phyloP scores from a whole-genome alignment of 1,140 invertebrate species.

The Magallana angulata region DNA sequence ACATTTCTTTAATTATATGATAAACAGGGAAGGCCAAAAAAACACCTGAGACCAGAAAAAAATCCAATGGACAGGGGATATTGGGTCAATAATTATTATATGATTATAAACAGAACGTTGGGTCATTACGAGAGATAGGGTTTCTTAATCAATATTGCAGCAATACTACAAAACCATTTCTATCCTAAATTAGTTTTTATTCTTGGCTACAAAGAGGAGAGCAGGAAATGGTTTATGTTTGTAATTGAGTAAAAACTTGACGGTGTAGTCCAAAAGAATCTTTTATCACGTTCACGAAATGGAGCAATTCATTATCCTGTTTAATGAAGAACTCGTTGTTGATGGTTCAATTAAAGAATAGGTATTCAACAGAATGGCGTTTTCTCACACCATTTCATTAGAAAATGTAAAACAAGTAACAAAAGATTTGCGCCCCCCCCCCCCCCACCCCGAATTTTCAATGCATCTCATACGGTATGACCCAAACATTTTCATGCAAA shows the following conservation, averaged over 20 bases:
- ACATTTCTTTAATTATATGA: neutral
- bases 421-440: too few relatives aligned
- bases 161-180: neutral
- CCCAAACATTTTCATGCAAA: too few relatives aligned
- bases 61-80: neutral
- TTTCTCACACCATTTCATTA: too few relatives aligned
- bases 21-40: too few relatives aligned
- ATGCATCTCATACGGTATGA: too few relatives aligned
- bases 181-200: neutral
- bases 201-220: neutral
- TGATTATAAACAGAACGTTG: neutral
- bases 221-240: slow-evolving; percentile 19
- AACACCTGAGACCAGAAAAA: too few relatives aligned
- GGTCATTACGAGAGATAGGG: neutral
- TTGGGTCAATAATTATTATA: neutral
- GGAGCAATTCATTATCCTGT: neutral
- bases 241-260: neutral
- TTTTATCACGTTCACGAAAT: neutral
- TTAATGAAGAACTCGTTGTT: neutral
- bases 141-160: neutral
- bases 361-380: too few relatives aligned
- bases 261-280: neutral
- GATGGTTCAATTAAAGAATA: neutral
- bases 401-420: too few relatives aligned
- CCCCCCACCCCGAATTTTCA: too few relatives aligned